Evolutionary conservation across 23 tunicate species (phyloP).

Genomic region (Halocynthia aurantium): DNA sequence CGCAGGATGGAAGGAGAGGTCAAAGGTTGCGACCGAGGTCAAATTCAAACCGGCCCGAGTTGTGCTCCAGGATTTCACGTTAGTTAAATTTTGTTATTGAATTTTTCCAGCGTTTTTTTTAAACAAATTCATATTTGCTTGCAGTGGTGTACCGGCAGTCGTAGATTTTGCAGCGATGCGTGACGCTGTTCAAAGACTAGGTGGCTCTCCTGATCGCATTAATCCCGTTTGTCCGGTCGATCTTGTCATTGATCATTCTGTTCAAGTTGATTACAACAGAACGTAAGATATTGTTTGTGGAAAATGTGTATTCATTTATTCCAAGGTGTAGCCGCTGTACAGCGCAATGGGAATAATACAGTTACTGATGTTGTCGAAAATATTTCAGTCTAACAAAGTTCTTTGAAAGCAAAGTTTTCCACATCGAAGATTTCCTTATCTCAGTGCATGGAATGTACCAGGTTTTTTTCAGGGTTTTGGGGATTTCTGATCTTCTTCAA

Average conservation of each 20-base stretch:
- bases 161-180: slow-evolving; percentile 99
- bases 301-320: no score
- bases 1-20: slow-evolving; percentile 73
- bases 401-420: no score
- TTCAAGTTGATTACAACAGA: slow-evolving; percentile 93
- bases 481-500: no score
- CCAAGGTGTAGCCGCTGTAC: no score
- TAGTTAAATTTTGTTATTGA: slow-evolving; percentile 8
- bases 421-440: no score
- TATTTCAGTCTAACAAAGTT: not conserved
- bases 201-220: slow-evolving; percentile 90
- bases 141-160: slow-evolving; percentile 95
- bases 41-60: slow-evolving; percentile 89
- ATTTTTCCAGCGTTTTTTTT: not conserved
- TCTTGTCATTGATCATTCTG: slow-evolving; percentile 97
- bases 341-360: no score
- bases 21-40: slow-evolving; percentile 54
- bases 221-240: slow-evolving; percentile 98
- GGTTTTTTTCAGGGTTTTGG: no score
- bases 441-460: no score
- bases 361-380: not conserved
- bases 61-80: slow-evolving; percentile 96
- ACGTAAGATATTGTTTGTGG: slow-evolving; percentile 21
- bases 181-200: slow-evolving; percentile 78
- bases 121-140: slow-evolving; percentile 2